phyloP scores from a whole-genome alignment of 1,140 invertebrate species.

The Coelopa frigida region DNA sequence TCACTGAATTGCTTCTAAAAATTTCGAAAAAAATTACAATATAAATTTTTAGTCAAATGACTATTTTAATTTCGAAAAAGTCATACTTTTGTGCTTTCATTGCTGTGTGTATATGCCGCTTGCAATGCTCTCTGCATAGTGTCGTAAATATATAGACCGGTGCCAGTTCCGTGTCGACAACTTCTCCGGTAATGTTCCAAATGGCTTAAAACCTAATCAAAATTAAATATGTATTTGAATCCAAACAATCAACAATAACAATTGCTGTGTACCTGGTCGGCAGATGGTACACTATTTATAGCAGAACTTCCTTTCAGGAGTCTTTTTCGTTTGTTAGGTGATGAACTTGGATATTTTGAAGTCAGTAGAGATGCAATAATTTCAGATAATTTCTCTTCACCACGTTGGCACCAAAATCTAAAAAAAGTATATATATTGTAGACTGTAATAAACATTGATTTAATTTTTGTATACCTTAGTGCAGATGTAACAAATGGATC shows the following conservation, averaged over 20 bases:
- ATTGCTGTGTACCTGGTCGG: constrained; percentile 46
- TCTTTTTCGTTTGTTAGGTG: constrained; percentile 85
- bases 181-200: constrained; percentile 81
- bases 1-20: constrained; percentile 81
- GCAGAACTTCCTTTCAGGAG: constrained; percentile 57
- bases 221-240: not conserved
- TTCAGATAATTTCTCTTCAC: constrained; percentile 83
- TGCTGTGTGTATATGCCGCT: constrained; percentile 69
- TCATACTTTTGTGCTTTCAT: constrained; percentile 58
- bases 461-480: constrained; percentile 50
- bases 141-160: constrained; percentile 59
- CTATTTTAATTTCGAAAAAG: not conserved
- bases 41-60: constrained; percentile 3
- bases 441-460: not conserved
- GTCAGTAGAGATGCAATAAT: constrained; percentile 68
- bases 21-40: not conserved
- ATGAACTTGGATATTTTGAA: constrained; percentile 73
- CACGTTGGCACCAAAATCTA: constrained; percentile 82
- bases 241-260: constrained; percentile 16
- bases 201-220: constrained; percentile 66
- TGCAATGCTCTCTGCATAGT: constrained; percentile 83
- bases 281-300: constrained; percentile 50
- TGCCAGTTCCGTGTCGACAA: constrained; percentile 55
- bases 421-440: not conserved
- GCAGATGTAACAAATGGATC: constrained; percentile 82